Base-by-base conservation (phyloP, 2,888 invertebrate species). In the Nemoura dubitans region DNA sequence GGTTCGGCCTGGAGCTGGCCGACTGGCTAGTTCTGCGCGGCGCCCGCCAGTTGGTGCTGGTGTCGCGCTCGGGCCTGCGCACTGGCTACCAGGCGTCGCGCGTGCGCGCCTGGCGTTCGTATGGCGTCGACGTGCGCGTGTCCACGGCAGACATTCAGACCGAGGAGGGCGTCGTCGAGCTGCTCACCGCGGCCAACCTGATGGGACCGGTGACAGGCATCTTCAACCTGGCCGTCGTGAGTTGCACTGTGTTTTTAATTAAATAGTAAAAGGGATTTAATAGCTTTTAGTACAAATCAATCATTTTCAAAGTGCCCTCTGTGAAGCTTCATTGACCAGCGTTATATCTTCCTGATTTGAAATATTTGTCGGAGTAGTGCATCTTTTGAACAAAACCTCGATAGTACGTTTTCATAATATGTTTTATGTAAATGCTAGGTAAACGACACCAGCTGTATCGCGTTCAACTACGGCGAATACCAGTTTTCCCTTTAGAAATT, bases 1-100 rank as follows among this genome's bases (percentile, higher is more conserved):
- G 98, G 0, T 97, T 98, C 90, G 98, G 98, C 3, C 92, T 98
- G 83, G 98, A 98, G 91, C 91, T 98, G 84, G 95, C 95, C 0
- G 96, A 97, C 90, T 98, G 97, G 97, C 92, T 99, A 89, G 94
- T 97, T 84, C 91, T 96, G 85, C 93, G 98, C 88, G 98, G 98
- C 27, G 94, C 93, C 76, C 91, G 90, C 85, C 92, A 92, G 83
- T 88, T 94, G 26, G 91, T 94, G n/a, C 92, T 94, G 21, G 93
- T 93, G 0, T 94, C 94, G 21, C 91, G 94, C 87, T 92, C 92
- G 30, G 94, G 94, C 10, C 90, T 93, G 25, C 90, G 91, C 76
- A 92, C 92, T 77, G 94, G 94, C 14, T 94, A 94, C 89, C 94
- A 94, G 90, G 90, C 92, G 6, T 90, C 93, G 36, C 92, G 93